Evolutionary conservation across 2,113 vertebrate genomes (phyloP).

Genomic region (Xenopus tropicalis): DNA sequence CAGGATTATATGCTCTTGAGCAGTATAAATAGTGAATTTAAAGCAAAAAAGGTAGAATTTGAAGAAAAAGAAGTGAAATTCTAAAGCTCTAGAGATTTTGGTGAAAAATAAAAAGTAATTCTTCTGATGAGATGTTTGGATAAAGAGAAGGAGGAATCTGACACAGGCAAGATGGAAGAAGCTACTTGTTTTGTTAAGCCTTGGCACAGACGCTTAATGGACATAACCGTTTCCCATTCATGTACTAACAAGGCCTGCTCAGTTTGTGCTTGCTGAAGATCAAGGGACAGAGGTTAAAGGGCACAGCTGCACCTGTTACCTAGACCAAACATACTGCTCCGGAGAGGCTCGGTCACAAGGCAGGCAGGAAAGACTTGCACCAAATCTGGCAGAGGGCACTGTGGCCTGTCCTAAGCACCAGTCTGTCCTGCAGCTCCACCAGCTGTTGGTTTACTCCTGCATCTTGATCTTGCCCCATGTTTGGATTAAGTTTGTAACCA

Average conservation of each 20-base stretch:
- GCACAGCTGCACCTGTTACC: slow-evolving; percentile 63
- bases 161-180: slow-evolving; percentile 36
- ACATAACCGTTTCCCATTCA: slow-evolving; percentile 12
- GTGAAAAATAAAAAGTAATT: slow-evolving; percentile 19
- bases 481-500: neutral
- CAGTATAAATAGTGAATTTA: slow-evolving; percentile 21
- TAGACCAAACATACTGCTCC: slow-evolving; percentile 65
- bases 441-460: slow-evolving; percentile 8
- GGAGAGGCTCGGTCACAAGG: slow-evolving; percentile 17
- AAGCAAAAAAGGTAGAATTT: slow-evolving; percentile 21
- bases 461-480: slow-evolving; percentile 1
- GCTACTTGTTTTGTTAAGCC: slow-evolving; percentile 31
- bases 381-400: neutral
- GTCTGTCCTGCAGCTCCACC: slow-evolving; percentile 8
- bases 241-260: slow-evolving; percentile 12
- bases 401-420: neutral
- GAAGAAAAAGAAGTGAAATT: slow-evolving; percentile 25
- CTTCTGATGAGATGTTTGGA: slow-evolving; percentile 34
- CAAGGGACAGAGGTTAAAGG: slow-evolving; percentile 57
- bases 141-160: slow-evolving; percentile 34
- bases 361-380: neutral
- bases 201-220: slow-evolving; percentile 14
- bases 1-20: slow-evolving; percentile 24
- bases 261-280: slow-evolving; percentile 37
- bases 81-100: slow-evolving; percentile 27